phyloP scores from a whole-genome alignment of 2,888 invertebrate species.

The Phalangium opilio region DNA sequence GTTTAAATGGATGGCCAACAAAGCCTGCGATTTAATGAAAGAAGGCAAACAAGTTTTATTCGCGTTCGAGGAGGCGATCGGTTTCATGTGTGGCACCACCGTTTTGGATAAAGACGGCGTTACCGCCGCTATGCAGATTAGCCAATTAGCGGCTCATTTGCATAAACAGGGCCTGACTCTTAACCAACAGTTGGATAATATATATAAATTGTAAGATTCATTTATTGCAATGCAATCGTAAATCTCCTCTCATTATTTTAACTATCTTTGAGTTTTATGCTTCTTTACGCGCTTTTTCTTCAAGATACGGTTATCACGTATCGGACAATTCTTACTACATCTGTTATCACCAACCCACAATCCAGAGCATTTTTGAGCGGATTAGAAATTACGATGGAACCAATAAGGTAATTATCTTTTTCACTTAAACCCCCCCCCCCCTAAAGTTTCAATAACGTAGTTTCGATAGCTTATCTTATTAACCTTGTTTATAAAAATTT shows the following conservation, averaged over 20 bases:
- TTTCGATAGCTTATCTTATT: too few species aligned
- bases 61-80: slow-evolving; percentile 97
- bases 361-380: slow-evolving; percentile 59
- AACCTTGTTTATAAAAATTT: too few species aligned
- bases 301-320: slow-evolving; percentile 73
- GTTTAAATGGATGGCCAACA: slow-evolving; percentile 99
- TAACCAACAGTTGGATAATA: slow-evolving; percentile 43
- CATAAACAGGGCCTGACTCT: slow-evolving; percentile 37
- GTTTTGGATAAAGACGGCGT: slow-evolving; percentile 96
- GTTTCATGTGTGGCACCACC: slow-evolving; percentile 74
- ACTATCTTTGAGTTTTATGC: slow-evolving; percentile 5
- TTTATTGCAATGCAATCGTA: not conserved
- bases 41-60: slow-evolving; percentile 65
- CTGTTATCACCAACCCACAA: slow-evolving; percentile 54
- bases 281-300: slow-evolving; percentile 13
- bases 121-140: slow-evolving; percentile 63
- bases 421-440: too few species aligned
- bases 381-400: slow-evolving; percentile 54
- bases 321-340: slow-evolving; percentile 77
- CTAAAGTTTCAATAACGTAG: too few species aligned
- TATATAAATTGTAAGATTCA: slow-evolving; percentile 49
- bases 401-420: slow-evolving; percentile 47
- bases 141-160: slow-evolving; percentile 58
- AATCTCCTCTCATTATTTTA: too few species aligned
- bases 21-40: slow-evolving; percentile 50